Conservation (phyloP, 2,797 vertebrate species). For the Helarctos malayanus region DNA sequence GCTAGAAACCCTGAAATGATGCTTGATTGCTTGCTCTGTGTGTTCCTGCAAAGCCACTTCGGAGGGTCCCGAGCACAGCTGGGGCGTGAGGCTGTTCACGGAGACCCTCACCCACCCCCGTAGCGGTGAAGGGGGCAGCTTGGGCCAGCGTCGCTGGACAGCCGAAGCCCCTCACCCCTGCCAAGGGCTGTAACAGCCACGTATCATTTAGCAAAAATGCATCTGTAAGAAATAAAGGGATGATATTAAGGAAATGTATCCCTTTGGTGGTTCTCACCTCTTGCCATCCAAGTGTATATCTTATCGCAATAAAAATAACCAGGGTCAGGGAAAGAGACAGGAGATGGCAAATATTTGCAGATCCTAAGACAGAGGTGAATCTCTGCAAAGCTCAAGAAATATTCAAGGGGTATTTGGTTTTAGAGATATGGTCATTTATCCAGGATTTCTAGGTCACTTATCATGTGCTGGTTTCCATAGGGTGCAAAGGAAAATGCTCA, state of each 20-base stretch:
- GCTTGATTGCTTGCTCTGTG: background rate
- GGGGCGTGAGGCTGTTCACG: no score
- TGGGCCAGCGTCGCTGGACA: rapidly evolving
- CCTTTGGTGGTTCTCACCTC: background rate
- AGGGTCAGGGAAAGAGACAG: background rate
- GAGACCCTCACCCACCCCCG: background rate
- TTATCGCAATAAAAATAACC: background rate
- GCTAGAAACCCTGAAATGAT: background rate
- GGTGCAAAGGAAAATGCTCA: background rate
- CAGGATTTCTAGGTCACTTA: background rate
- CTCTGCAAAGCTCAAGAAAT: background rate
- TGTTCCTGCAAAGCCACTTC: background rate
- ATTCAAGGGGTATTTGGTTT: background rate
- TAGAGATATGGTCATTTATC: background rate
- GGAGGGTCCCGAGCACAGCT: background rate
- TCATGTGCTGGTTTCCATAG: background rate
- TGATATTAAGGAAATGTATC: background rate
- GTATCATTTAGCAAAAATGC: background rate
- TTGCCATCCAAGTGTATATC: background rate
- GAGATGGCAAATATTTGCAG: background rate
- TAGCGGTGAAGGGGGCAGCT: background rate
- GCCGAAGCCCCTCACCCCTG: background rate
- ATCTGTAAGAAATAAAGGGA: background rate
- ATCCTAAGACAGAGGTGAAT: background rate
- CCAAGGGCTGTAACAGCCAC: background rate